Conservation (phyloP, 1,140 invertebrate species). For the Zeugodacus cucurbitae region DNA sequence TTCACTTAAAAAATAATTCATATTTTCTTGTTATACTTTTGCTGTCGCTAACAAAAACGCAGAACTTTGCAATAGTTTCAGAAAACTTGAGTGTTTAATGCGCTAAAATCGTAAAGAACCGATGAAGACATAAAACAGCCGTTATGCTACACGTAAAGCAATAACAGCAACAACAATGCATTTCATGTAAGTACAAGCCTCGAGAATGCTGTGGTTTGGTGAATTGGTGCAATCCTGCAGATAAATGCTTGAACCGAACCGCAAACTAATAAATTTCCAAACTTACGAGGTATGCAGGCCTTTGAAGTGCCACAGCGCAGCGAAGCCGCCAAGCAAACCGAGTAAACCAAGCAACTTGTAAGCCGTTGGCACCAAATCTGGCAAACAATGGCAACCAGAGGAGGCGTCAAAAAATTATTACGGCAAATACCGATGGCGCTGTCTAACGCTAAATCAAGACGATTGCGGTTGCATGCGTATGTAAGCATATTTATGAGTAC, state of each 20-base stretch:
- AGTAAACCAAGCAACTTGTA: background rate
- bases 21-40: background rate
- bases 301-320: background rate
- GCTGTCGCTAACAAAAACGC: background rate
- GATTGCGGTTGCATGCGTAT: background rate
- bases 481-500: background rate
- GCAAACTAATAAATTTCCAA: conserved; percentile 32
- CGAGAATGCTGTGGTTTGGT: background rate
- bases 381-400: background rate
- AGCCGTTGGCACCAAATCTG: background rate
- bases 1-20: too few species aligned
- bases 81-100: background rate
- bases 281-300: background rate
- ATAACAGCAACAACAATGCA: background rate
- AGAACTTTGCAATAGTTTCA: background rate
- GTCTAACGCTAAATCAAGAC: background rate
- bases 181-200: background rate
- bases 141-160: background rate
- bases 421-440: background rate
- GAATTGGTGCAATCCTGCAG: conserved; percentile 19
- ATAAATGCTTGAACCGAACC: conserved; percentile 25
- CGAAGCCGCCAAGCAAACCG: background rate
- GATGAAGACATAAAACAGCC: conserved; percentile 9
- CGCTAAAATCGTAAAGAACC: background rate
- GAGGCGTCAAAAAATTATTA: conserved; percentile 11